Base-by-base conservation (phyloP, 1,140 invertebrate species). In the Brachionus rubens region DNA sequence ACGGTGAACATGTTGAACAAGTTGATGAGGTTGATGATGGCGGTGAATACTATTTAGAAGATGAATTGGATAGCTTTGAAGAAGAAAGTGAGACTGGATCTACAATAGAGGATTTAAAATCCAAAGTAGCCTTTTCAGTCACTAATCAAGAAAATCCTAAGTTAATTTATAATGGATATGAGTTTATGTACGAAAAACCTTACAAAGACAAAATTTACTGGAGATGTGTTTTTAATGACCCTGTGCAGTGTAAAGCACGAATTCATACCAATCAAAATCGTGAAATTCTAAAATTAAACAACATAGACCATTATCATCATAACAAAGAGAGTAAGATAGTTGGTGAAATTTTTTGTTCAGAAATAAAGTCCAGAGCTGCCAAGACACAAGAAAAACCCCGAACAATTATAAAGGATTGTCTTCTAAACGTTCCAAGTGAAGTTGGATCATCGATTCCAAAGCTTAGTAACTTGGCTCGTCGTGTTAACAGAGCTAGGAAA, bases 31-130 rank as follows among this genome's bases (percentile, higher is more conserved):
- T n/a, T n/a, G n/a, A n/a, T n/a, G n/a, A n/a, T n/a, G n/a, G n/a
- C n/a, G n/a, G n/a, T n/a, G n/a, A n/a, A 50, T 50, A 50, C 24
- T 50, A 50, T 50, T 50, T 50, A 50, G 47, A 50, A 50, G 24
- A 50, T 50, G 47, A 50, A 50, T 50, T 50, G 47, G 47, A 50
- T 50, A 50, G 47, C 47, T 50, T 50, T 50, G 47, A 50, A 50
- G 47, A 50, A 50, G 47, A 50, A 21, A 50, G 47, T 50, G 47
- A 50, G 16, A 21, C 47, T 21, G 47, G n/a, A n/a, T n/a, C n/a
- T n/a, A n/a, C 3, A 50, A 50, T 21, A 50, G 47, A 50, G 47
- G 47, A 50, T 50, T 19, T 50, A 50, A 50, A 50, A n/a, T 50
- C 47, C 16, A 50, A 50, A 50, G 47, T 50, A 19, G 47, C 47